Base-by-base conservation (phyloP, 2,797 vertebrate species). In the Lerista edwardsae region DNA sequence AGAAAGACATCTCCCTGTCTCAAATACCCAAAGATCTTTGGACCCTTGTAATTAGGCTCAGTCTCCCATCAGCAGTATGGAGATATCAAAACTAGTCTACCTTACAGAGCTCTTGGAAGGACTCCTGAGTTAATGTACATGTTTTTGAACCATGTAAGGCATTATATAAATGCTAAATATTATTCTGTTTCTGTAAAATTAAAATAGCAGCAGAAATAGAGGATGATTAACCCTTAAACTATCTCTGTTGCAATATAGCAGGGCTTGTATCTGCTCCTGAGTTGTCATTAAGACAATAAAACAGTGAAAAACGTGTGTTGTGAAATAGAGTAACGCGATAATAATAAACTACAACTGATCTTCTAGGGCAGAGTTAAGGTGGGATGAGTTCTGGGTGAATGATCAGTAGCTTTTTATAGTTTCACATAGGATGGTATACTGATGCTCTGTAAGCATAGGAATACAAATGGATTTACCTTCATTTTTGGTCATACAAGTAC, bases 171-270 rank as follows among this genome's bases (percentile, higher is more conserved):
- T 59, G 27, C 41, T 62, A 62, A 76, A 75, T 55, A 44, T 75
- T 84, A 79, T 86, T 77, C 47, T 86, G 86, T 44, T 88, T 80
- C 69, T 90, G 90, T 67, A 67, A 65, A 92, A 62, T 36, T 74
- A 73, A 31, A n/a, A 41, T 74, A 23, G 80, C 73, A 78, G 89
- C 17, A 68, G 36, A 86, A n/a, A 4, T 0, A 11, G 44, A 74
- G 5, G 17, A 25, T 68, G 14, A 3, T 69, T 84, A 36, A 85
- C 61, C 75, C 83, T 83, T 88, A 31, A 84, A 91, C 86, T 72
- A 79, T 0, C 29, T 68, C 23, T 80, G 29, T 7, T 31, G 51
- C 75, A 78, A 69, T n/a, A 51, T 47, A 47, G 11, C 47, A 47
- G 6, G 11, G 6, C 47, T 47, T 47, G 79, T 44, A 69, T 36